phyloP scores from a whole-genome alignment of 2,888 invertebrate genomes.

The Lycaena phlaeas region DNA sequence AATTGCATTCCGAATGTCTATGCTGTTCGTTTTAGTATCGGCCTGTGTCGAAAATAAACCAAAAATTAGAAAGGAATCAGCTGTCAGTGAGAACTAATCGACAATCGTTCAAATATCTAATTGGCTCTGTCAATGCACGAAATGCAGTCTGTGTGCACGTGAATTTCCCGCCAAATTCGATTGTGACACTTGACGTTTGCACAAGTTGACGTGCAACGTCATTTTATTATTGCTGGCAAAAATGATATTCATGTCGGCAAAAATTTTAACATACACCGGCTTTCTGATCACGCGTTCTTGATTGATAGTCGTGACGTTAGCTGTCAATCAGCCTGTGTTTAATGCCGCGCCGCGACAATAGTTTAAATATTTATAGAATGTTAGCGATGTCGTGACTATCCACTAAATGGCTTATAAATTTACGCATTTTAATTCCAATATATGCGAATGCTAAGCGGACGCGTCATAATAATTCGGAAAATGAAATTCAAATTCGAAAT shows the following conservation, averaged over 20 bases:
- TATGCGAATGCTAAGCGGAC: conserved; percentile 27
- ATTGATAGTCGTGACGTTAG: conserved; percentile 55
- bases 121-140: conserved; percentile 28
- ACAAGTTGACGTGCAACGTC: conserved; percentile 21
- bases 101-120: conserved; percentile 26
- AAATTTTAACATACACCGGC: conserved; percentile 20
- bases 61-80: conserved; percentile 24
- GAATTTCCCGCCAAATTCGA: conserved; percentile 45
- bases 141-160: conserved; percentile 38
- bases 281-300: conserved; percentile 46
- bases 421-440: conserved; percentile 50
- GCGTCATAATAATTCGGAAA: conserved; percentile 35
- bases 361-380: conserved; percentile 65
- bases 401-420: conserved; percentile 47
- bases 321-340: conserved; percentile 54
- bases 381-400: conserved; percentile 38
- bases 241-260: conserved; percentile 18
- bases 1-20: conserved; percentile 40
- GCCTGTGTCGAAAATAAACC: conserved; percentile 25
- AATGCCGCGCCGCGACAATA: conserved; percentile 49
- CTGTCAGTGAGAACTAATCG: conserved; percentile 34
- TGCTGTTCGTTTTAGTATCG: conserved; percentile 28
- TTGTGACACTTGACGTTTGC: conserved; percentile 31
- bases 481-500: conserved; percentile 35
- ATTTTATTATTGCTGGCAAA: not conserved